phyloP scores from a whole-genome alignment of 2,888 invertebrate species.

The Chloromyia formosa region DNA sequence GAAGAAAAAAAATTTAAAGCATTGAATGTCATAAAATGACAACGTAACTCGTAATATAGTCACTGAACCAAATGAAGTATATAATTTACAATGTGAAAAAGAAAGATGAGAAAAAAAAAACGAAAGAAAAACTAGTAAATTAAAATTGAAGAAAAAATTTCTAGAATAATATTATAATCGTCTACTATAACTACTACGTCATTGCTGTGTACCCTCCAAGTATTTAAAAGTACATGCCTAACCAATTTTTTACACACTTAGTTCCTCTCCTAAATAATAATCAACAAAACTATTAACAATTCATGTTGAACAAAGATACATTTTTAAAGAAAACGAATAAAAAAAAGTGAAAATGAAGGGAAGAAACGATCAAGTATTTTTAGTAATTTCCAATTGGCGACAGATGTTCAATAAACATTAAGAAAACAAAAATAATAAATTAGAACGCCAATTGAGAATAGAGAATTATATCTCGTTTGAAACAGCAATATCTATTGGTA shows the following conservation, averaged over 20 bases:
- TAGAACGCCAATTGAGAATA: constrained; percentile 3
- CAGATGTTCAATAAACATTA: background rate
- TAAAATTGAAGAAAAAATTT: background rate
- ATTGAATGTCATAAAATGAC: constrained; percentile 11
- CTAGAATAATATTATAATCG: constrained; percentile 31
- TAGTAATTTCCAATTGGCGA: background rate
- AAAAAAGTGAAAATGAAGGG: background rate
- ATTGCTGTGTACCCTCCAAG: constrained; percentile 38
- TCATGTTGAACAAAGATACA: background rate
- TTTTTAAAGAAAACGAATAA: constrained; percentile 14
- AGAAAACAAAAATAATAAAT: background rate
- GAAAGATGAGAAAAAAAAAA: constrained; percentile 8
- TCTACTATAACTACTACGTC: constrained; percentile 35
- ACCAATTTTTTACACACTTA: constrained; percentile 42
- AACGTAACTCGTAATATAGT: constrained; percentile 41
- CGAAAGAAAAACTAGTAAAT: background rate
- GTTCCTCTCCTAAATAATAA: constrained; percentile 33
- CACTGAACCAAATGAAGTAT: constrained; percentile 40
- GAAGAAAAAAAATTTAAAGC: constrained; percentile 19
- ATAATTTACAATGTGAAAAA: background rate
- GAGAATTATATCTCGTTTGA: background rate
- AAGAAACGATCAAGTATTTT: constrained; percentile 8
- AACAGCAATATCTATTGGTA: constrained; percentile 25
- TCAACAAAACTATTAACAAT: constrained; percentile 14
- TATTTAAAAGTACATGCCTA: constrained; percentile 39